Evolutionary conservation across 1,140 invertebrate genomes (phyloP), one percentile per base, ranked within the genome.

Genomic region (Wasmannia auropunctata): DNA sequence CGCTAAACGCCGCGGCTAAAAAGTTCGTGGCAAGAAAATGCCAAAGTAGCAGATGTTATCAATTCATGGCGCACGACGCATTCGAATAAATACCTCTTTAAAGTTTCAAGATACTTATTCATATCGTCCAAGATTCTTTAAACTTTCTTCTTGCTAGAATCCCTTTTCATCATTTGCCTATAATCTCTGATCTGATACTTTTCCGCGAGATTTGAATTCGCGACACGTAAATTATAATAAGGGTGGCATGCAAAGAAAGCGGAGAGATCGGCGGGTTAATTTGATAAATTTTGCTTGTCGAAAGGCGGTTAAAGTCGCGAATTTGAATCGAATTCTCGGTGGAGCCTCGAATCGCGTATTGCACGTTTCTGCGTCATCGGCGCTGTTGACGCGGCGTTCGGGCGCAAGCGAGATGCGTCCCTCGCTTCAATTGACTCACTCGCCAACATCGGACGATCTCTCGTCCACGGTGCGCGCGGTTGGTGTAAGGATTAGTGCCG

Each of bases 331-430:
- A 37, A 37, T 46, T n/a, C 25, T 28, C 3, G 28, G 43, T 37
- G 43, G 7, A 76, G 62, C 6, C 14, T 37, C 63, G 22, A 69
- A 40, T 56, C 34, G 46, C 49, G 49, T 40, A 28, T 69, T 51
- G 63, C 77, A 46, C 63, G 22, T 80, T 69, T 40, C 60, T 54
- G 22, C 62, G 76, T 69, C 77, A 80, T 6, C 34, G 22, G 25
- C 19, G 43, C 34, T 40, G 51, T 63, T 37, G 60, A 79, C 14
- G 31, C n/a, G 60, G 4, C 28, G 31, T 67, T 67, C 28, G 40
- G 67, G 19, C 49, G 49, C 46, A 14, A 63, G 28, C 3, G 28
- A 67, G 43, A 65, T 16, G 46, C 43, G 43, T 25, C 34, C 22
- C 22, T 54, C 40, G 49, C 58, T 34, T 79, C 34, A 46, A 69